These are phyloP conservation scores for Zaprionus obscuricornis DNA, from an alignment of 2,888 invertebrate genomes.

Conservation along the genomic window DNA sequence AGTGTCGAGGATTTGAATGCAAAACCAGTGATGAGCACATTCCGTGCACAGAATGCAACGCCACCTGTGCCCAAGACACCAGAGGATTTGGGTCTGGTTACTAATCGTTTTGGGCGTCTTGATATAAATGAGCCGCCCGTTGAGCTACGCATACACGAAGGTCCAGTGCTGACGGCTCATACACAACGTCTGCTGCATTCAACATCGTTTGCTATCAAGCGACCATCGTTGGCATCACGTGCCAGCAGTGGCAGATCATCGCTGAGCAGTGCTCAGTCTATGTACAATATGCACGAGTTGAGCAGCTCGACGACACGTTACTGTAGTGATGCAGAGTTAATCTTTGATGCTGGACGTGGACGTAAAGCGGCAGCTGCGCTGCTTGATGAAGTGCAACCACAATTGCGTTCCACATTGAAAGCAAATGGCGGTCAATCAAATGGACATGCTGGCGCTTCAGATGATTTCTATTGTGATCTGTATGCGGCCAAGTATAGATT, in stretches of 20 bases:
- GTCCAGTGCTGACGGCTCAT: conserved; percentile 58
- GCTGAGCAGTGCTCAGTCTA: conserved; percentile 74
- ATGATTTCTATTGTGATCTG: conserved; percentile 65
- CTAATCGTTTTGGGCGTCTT: conserved; percentile 62
- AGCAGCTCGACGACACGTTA: conserved; percentile 45
- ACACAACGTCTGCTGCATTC: conserved; percentile 76
- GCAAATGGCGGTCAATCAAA: conserved; percentile 33
- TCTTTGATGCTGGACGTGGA: conserved; percentile 57
- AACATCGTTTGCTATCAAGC: conserved; percentile 82
- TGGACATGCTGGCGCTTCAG: conserved; percentile 24
- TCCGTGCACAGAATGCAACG: conserved; percentile 56
- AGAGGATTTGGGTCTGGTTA: conserved; percentile 57
- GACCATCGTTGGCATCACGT: conserved; percentile 76
- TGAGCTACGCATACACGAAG: conserved; percentile 58
- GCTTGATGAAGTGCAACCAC: conserved; percentile 83
- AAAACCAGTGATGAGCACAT: conserved; percentile 71
- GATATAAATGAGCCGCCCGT: conserved; percentile 27
- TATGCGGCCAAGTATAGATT: conserved; percentile 61
- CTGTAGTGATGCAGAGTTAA: conserved; percentile 67
- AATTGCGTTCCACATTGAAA: conserved; percentile 84
- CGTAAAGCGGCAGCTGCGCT: conserved; percentile 74
- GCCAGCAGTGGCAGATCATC: conserved; percentile 67
- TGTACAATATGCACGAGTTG: conserved; percentile 80
- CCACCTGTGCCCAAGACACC: conserved; percentile 40
- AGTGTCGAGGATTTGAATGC: conserved; percentile 35